A percentile compares a stretch with the other conserved stretches of the same genome.
phyloP scores from a whole-genome alignment of 2,888 invertebrate species.

The Schizaphis graminum region DNA sequence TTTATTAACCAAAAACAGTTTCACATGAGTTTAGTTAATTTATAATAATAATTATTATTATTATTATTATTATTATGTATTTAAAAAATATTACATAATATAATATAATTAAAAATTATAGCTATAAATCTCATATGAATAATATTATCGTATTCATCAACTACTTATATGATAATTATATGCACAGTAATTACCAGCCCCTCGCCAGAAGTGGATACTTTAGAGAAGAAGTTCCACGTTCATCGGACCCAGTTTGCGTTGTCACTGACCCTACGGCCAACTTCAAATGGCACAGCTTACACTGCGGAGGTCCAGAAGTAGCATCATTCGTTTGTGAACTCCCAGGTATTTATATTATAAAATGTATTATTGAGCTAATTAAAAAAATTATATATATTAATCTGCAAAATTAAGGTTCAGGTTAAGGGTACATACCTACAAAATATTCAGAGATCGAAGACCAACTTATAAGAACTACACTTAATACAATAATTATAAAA shows the following conservation, averaged over 20 bases:
- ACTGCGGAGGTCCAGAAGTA: conserved; percentile 83
- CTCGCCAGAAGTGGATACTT: conserved; percentile 75
- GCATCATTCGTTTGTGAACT: conserved; percentile 86
- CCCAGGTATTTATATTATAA: conserved; percentile 74
- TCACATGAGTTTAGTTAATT: no score
- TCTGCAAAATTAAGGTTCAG: background rate
- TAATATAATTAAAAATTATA: background rate
- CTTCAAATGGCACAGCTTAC: conserved; percentile 83
- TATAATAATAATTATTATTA: no score
- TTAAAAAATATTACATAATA: background rate
- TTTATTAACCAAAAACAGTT: no score
- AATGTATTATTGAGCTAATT: background rate
- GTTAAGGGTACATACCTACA: background rate
- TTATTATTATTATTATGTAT: no score
- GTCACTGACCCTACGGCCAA: conserved; percentile 83
- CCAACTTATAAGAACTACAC: background rate
- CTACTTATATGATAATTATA: background rate
- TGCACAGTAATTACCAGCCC: conserved; percentile 52
- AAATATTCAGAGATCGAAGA: background rate
- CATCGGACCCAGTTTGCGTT: conserved; percentile 79
- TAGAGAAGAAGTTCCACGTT: conserved; percentile 78
- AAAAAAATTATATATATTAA: background rate
- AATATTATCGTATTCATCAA: background rate
- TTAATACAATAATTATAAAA: background rate
- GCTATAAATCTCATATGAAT: background rate